phyloP scores from a whole-genome alignment of 2,797 vertebrate species.

The Poeciliopsis infans region DNA sequence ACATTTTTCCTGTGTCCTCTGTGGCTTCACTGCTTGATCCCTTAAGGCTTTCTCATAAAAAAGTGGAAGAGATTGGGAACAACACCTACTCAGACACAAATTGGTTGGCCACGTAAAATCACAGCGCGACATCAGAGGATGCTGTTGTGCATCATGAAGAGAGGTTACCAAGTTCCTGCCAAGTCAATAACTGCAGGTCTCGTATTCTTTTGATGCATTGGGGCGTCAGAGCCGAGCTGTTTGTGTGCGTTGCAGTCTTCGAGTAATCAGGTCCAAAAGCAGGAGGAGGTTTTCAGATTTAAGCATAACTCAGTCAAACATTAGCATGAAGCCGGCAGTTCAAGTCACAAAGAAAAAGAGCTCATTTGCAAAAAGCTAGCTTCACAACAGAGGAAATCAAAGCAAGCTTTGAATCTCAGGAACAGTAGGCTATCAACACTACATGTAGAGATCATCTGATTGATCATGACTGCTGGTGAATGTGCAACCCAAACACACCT shows the following conservation, averaged over 20 bases:
- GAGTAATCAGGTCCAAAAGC: conserved; percentile 2
- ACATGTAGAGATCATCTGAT: conserved; percentile 2
- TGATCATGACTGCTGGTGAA: conserved; percentile 5
- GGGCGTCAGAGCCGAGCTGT: background rate
- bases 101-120: background rate
- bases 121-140: background rate
- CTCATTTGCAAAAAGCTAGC: background rate
- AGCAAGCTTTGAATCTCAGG: conserved; percentile 15
- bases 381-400: conserved; percentile 6
- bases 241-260: background rate
- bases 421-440: background rate
- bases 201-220: background rate
- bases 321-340: background rate
- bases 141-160: background rate
- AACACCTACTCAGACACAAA: too few species aligned
- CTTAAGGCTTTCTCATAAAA: background rate
- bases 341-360: background rate
- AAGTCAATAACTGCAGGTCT: background rate
- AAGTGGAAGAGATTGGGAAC: background rate
- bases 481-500: background rate
- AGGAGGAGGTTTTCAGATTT: background rate
- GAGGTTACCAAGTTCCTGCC: background rate
- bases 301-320: background rate
- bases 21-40: background rate
- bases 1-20: background rate